Evolutionary conservation across 2,888 invertebrate genomes (phyloP).

Genomic region (Sinelater perroti): DNA sequence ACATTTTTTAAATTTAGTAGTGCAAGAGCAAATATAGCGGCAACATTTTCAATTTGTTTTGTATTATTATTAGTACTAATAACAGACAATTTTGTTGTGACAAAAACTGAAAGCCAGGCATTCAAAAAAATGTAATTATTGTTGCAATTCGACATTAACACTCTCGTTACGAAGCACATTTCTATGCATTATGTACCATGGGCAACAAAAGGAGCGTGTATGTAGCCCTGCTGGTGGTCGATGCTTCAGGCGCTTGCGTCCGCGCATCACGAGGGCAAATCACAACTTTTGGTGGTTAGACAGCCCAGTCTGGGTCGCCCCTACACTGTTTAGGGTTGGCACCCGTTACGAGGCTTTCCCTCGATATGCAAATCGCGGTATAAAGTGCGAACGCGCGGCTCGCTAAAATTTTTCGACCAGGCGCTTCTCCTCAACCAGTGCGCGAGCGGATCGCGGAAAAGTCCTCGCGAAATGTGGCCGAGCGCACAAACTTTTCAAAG

Average conservation of each 20-base stretch:
- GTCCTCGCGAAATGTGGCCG: slow-evolving; percentile 15
- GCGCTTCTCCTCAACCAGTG: neutral
- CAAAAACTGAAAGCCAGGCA: too few relatives aligned
- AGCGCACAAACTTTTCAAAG: slow-evolving; percentile 19
- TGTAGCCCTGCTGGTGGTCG: slow-evolving; percentile 29
- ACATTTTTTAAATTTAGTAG: too few relatives aligned
- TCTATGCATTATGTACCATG: slow-evolving; percentile 5
- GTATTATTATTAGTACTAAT: too few relatives aligned
- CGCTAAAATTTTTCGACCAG: slow-evolving; percentile 25
- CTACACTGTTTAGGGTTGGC: slow-evolving; percentile 42
- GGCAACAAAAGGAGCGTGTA: slow-evolving; percentile 24
- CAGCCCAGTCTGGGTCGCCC: slow-evolving; percentile 43
- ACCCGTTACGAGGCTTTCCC: slow-evolving; percentile 34
- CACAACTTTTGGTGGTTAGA: slow-evolving; percentile 47
- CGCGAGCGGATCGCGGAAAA: neutral
- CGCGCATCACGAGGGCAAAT: slow-evolving; percentile 43
- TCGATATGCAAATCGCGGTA: slow-evolving; percentile 38
- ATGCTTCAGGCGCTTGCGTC: slow-evolving; percentile 42
- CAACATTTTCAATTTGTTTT: too few relatives aligned
- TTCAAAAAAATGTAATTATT: too few relatives aligned
- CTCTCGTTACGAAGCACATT: too few relatives aligned
- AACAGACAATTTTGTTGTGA: too few relatives aligned
- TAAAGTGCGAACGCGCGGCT: slow-evolving; percentile 26
- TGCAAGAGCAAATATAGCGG: too few relatives aligned
- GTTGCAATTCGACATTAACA: too few relatives aligned